phyloP scores from a whole-genome alignment of 2,113 vertebrate genomes.

The Cryptomyrus ogoouensis region DNA sequence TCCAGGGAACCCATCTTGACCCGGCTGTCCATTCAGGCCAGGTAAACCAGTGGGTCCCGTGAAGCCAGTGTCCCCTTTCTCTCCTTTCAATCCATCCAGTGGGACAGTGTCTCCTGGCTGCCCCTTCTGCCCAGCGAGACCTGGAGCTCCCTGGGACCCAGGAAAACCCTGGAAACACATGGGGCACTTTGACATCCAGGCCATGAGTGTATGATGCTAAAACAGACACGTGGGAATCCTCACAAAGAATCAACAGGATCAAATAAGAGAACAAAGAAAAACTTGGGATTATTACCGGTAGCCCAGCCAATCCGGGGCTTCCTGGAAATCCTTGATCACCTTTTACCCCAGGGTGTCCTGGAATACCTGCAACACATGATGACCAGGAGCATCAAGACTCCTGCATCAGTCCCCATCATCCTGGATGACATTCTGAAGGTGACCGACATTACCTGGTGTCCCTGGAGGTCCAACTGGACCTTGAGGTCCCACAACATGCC shows the following conservation, averaged over 20 bases:
- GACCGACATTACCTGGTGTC: conserved; percentile 65
- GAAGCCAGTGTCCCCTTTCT: conserved; percentile 83
- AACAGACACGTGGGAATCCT: background rate
- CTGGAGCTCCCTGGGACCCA: conserved; percentile 67
- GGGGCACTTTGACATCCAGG: background rate
- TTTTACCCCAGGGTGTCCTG: conserved; percentile 72
- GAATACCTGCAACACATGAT: conserved; percentile 58
- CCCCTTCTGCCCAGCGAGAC: conserved; percentile 80
- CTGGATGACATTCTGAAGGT: background rate
- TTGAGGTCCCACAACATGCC: conserved; percentile 61
- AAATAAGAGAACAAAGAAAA: background rate
- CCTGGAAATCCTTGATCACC: conserved; percentile 80
- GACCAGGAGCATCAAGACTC: background rate
- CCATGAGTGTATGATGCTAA: background rate
- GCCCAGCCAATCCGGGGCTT: conserved; percentile 60
- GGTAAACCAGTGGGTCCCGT: conserved; percentile 81
- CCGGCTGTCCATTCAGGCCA: conserved; percentile 77
- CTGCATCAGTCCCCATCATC: background rate
- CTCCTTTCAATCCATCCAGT: conserved; percentile 68
- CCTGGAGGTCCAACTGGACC: conserved; percentile 76
- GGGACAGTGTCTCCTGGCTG: conserved; percentile 75
- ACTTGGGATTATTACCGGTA: conserved; percentile 64
- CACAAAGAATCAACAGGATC: background rate
- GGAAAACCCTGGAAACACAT: conserved; percentile 60
- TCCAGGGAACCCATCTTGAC: conserved; percentile 76